These are phyloP conservation scores for Epizoanthus illoricatus DNA, from an alignment of 92 coral and sea anemone species.

Conservation along the genomic window DNA sequence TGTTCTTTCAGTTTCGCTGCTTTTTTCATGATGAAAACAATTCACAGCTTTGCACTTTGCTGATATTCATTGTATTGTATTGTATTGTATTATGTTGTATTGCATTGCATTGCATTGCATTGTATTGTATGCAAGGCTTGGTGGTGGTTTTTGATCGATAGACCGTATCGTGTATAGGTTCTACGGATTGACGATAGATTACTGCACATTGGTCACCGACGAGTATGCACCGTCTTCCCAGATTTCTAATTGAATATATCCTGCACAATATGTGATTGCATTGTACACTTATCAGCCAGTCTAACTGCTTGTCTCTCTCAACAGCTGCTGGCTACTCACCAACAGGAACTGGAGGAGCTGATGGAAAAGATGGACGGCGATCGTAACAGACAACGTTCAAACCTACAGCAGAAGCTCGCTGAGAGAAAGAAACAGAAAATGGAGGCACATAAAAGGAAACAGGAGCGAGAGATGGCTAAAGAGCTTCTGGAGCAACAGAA, in stretches of 20 bases:
- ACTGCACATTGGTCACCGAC: too few relatives aligned
- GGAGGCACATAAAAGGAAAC: constrained; percentile 87
- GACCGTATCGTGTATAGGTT: too few relatives aligned
- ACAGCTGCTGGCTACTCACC: constrained; percentile 87
- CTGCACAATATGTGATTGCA: not conserved
- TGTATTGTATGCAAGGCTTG: too few relatives aligned
- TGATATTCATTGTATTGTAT: too few relatives aligned
- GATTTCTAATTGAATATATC: not conserved
- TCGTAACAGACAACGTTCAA: constrained; percentile 83
- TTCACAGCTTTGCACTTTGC: too few relatives aligned
- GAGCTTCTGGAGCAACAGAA: constrained; percentile 95
- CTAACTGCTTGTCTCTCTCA: not conserved
- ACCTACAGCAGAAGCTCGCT: constrained; percentile 79
- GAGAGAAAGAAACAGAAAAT: constrained; percentile 84
- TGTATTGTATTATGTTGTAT: too few relatives aligned
- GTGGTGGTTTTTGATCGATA: too few relatives aligned
- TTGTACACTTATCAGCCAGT: not conserved
- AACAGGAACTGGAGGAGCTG: constrained; percentile 92
- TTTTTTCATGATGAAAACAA: too few relatives aligned
- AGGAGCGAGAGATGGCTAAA: constrained; percentile 93
- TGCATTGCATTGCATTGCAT: too few relatives aligned
- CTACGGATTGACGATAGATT: not conserved
- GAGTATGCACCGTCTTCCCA: not conserved
- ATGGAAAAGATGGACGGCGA: constrained; percentile 95
- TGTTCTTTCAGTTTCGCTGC: too few relatives aligned